These are phyloP conservation scores for Embiotoca jacksoni DNA, from an alignment of 2,113 vertebrate species.

Conservation along the genomic window DNA sequence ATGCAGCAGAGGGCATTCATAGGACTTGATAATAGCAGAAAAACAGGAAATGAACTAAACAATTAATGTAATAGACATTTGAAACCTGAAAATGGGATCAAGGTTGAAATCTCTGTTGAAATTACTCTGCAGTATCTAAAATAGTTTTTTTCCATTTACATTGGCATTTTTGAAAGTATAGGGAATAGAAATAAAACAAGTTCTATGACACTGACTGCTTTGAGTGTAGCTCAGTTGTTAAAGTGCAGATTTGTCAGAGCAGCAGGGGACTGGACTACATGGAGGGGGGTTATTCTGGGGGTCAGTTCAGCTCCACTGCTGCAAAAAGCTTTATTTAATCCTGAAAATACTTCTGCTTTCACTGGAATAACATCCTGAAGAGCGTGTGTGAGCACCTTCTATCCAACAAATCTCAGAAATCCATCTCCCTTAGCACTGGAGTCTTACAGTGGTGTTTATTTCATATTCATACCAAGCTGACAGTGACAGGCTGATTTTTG, in stretches of 20 bases:
- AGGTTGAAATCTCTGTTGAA: not conserved
- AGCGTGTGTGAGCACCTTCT: not conserved
- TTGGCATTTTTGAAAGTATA: not conserved
- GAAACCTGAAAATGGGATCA: not conserved
- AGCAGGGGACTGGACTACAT: constrained; percentile 16
- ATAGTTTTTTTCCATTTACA: fast-evolving
- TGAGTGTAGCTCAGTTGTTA: constrained; percentile 7
- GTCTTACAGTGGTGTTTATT: not conserved
- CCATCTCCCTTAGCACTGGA: not conserved
- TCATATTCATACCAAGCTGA: not conserved
- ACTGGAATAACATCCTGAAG: not conserved
- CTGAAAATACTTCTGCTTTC: not conserved
- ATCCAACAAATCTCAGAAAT: not conserved
- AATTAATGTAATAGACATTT: constrained; percentile 9
- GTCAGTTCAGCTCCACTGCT: constrained; percentile 2
- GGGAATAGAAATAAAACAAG: constrained; percentile 9
- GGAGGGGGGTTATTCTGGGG: constrained; percentile 17
- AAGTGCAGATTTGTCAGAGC: constrained; percentile 19
- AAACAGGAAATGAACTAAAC: not conserved
- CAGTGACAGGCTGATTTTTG: constrained; percentile 2
- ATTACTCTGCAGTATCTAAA: not conserved
- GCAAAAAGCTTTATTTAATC: not conserved
- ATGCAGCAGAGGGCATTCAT: not conserved
- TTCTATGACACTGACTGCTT: constrained; percentile 1
- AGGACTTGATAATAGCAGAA: not conserved